Evolutionary conservation across 1,140 invertebrate species (phyloP).

Genomic region (Drosophila lowei): DNA sequence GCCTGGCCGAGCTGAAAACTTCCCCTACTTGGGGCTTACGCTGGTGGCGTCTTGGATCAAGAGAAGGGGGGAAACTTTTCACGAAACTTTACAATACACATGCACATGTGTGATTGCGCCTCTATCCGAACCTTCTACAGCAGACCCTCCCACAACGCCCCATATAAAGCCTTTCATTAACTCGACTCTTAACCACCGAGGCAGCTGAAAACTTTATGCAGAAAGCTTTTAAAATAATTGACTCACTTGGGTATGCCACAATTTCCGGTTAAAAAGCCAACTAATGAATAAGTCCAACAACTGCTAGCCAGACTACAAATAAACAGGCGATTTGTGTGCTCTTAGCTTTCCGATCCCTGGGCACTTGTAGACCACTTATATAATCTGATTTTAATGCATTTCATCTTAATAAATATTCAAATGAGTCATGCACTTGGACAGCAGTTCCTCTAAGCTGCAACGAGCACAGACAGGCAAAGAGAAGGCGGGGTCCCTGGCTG

Average conservation of each 20-base stretch:
- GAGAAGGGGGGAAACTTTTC: slow-evolving; percentile 22
- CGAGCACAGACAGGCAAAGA: not conserved
- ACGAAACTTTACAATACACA: slow-evolving; percentile 33
- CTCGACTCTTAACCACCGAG: slow-evolving; percentile 59
- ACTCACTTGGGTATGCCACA: slow-evolving; percentile 77
- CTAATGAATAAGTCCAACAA: slow-evolving; percentile 69
- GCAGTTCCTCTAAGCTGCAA: slow-evolving; percentile 6
- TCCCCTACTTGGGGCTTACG: slow-evolving; percentile 24
- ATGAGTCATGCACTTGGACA: slow-evolving; percentile 21
- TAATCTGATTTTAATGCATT: slow-evolving; percentile 72
- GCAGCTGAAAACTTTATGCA: slow-evolving; percentile 65
- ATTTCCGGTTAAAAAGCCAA: slow-evolving; percentile 77
- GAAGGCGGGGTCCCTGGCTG: no score
- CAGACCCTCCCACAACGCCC: not conserved
- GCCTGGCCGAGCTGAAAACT: slow-evolving; percentile 40
- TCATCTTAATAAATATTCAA: slow-evolving; percentile 69
- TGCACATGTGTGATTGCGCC: slow-evolving; percentile 19
- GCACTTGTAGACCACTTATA: slow-evolving; percentile 64
- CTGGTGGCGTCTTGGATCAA: slow-evolving; percentile 36
- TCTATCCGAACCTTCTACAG: not conserved
- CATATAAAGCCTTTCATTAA: slow-evolving; percentile 58
- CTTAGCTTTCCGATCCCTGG: slow-evolving; percentile 20
- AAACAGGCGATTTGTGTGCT: slow-evolving; percentile 19
- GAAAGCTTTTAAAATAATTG: slow-evolving; percentile 82
- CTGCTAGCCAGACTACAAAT: slow-evolving; percentile 18